Evolutionary conservation across 2,113 vertebrate species (phyloP), one percentile per base, ranked within the genome.

Genomic region (Myotis yumanensis): DNA sequence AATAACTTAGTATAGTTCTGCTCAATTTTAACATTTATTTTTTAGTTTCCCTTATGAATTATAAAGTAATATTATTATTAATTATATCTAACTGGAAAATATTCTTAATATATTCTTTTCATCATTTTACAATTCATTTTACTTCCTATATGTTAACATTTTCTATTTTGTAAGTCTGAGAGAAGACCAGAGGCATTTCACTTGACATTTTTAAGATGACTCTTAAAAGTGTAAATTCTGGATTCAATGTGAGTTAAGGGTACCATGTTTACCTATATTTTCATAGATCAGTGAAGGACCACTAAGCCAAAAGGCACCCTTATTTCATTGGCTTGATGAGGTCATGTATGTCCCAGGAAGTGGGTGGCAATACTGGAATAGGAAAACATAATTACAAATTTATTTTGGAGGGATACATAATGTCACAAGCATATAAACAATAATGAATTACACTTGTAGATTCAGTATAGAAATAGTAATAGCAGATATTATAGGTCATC

Each of bases 1-100:
- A 91, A 84, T 46, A 84, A 64, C 23, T 81, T 64, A 89, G 2
- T 89, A 25, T 92, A 92, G 86, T 83, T 97, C 52, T 93, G 30
- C 23, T 51, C 37, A 81, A 23, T 81, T 86, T 93, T 71, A 87
- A 90, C 51, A 57, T 91, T 25, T 81, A 59, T 22, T 72, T 83
- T 75, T 86, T 62, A 82, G n/a, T 91, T 66, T 40, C 22, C 52
- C 28, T 54, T 80, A 66, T 86, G 8, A 11, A 64, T 57, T 93
- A 46, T 80, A 76, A 82, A 64, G 46, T 84, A 84, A 90, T 81
- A 48, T 88, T 9, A 84, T 32, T 43, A 25, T 83, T 72, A 80
- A 52, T 85, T 93, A 51, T 91, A 81, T 73, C 17, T 91, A 76
- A 77, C 25, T 93, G 30, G 48, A 91, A 90, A 62, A 51, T 52